Percentiles rank a stretch among this genome's conserved stretches.
These are phyloP conservation scores for Nerophis lumbriciformis DNA, from an alignment of 2,113 vertebrate genomes.

Conservation along the genomic window DNA sequence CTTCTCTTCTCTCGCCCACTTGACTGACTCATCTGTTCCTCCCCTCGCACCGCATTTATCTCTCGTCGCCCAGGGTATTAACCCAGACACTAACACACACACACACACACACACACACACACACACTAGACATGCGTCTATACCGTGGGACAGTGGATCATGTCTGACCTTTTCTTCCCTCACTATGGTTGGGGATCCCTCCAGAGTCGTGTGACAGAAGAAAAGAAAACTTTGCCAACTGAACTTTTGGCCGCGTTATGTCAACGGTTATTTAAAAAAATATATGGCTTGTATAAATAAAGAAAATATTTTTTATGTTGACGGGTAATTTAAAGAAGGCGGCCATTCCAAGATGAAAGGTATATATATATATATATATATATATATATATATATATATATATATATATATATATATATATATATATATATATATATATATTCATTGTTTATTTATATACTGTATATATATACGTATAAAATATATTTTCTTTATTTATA, in stretches of 20 bases:
- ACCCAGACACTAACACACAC: conserved; percentile 43
- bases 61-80: conserved; percentile 22
- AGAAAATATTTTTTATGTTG: too few species aligned
- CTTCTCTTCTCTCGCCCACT: conserved; percentile 17
- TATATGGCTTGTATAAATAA: too few species aligned
- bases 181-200: conserved; percentile 26
- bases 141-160: conserved; percentile 36
- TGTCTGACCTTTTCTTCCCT: conserved; percentile 52
- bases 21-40: conserved; percentile 15
- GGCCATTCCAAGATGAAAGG: too few species aligned
- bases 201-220: neutral
- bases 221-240: conserved; percentile 4
- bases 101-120: neutral
- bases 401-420: too few species aligned
- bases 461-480: too few species aligned
- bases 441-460: too few species aligned
- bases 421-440: too few species aligned
- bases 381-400: too few species aligned
- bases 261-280: neutral
- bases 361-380: too few species aligned
- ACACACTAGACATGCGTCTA: conserved; percentile 10
- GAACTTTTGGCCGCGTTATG: conserved; percentile 21
- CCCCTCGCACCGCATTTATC: conserved; percentile 8
- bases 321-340: too few species aligned
- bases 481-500: too few species aligned